These are phyloP conservation scores for Oryzias javanicus DNA, from an alignment of 2,113 vertebrate species.

Conservation along the genomic window DNA sequence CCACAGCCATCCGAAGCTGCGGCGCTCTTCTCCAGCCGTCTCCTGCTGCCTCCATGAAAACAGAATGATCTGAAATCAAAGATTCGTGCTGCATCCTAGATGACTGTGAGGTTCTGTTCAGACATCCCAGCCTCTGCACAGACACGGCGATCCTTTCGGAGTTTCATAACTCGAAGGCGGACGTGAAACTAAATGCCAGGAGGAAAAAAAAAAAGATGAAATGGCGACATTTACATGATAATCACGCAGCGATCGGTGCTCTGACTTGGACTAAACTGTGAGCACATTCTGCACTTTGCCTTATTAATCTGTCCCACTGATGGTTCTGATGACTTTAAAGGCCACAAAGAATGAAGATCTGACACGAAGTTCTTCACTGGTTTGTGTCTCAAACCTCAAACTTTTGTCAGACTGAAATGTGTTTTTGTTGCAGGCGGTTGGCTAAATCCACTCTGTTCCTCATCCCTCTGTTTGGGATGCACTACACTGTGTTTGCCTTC, in stretches of 20 bases:
- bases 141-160: conserved; percentile 6
- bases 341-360: conserved; percentile 25
- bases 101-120: not conserved
- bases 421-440: conserved; percentile 80
- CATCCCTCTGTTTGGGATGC: conserved; percentile 93
- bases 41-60: not conserved
- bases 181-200: not conserved
- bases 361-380: not conserved
- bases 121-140: not conserved
- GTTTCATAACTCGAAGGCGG: not conserved
- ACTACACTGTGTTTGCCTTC: conserved; percentile 94
- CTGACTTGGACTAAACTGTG: conserved; percentile 8
- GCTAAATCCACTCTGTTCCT: conserved; percentile 94
- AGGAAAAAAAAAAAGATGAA: conserved; percentile 22
- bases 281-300: conserved; percentile 34
- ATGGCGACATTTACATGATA: conserved; percentile 35
- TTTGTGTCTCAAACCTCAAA: conserved; percentile 15
- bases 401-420: not conserved
- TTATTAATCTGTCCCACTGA: conserved; percentile 33
- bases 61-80: conserved; percentile 1
- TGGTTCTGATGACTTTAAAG: conserved; percentile 36
- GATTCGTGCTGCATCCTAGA: not conserved
- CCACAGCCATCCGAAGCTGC: not conserved
- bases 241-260: conserved; percentile 7
- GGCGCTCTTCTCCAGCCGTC: conserved; percentile 8